Evolutionary conservation across 1,140 invertebrate genomes (phyloP).

Genomic region (Calliphora vicina): DNA sequence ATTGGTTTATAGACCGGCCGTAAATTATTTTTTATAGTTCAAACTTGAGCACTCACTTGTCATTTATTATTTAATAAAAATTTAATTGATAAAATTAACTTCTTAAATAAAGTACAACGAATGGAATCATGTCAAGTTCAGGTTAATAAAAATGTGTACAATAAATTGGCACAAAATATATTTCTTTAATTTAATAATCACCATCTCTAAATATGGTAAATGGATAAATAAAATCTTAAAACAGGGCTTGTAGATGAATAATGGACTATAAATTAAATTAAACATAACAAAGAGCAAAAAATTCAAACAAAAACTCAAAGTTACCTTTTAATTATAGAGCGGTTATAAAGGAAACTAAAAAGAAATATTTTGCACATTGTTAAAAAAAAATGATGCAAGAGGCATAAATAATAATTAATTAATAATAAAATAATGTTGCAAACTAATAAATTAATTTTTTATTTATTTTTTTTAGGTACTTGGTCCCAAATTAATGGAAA

Average conservation of each 20-base stretch:
- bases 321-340: neutral
- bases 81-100: too few relatives aligned
- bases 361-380: neutral
- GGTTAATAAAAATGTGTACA: neutral
- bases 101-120: too few relatives aligned
- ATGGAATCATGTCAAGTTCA: neutral
- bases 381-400: neutral
- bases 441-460: constrained; percentile 16
- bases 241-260: neutral
- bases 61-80: too few relatives aligned
- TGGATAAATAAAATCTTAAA: neutral
- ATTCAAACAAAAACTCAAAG: neutral
- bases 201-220: neutral
- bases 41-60: too few relatives aligned
- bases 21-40: too few relatives aligned
- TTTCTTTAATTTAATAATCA: too few relatives aligned
- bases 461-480: constrained; percentile 67
- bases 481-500: constrained; percentile 89
- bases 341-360: neutral
- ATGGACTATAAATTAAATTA: neutral
- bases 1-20: too few relatives aligned
- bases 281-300: neutral
- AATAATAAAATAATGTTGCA: neutral
- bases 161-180: neutral
- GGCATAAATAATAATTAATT: neutral